phyloP scores from a whole-genome alignment of 2,797 vertebrate species.

The Ceyx erithaca region DNA sequence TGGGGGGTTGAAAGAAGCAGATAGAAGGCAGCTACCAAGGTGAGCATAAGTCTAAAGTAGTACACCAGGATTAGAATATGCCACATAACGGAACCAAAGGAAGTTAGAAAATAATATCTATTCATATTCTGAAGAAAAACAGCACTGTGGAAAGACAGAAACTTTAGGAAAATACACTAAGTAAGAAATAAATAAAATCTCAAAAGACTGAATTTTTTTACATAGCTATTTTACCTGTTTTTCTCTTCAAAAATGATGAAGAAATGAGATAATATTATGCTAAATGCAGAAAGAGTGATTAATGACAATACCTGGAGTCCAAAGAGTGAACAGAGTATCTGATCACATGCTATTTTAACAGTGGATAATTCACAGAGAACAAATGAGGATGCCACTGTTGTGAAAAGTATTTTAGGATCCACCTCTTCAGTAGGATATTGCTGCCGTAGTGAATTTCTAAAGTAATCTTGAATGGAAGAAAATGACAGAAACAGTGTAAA shows the following conservation, averaged over 20 bases:
- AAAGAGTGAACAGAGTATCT: slow-evolving; percentile 20
- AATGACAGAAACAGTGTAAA: neutral
- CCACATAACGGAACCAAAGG: slow-evolving; percentile 11
- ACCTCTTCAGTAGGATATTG: neutral
- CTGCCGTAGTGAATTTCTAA: neutral
- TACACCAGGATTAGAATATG: slow-evolving; percentile 32
- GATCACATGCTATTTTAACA: neutral
- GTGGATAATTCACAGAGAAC: slow-evolving; percentile 29
- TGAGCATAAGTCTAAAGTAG: neutral
- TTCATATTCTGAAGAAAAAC: slow-evolving; percentile 35
- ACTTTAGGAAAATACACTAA: neutral
- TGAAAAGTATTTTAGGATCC: slow-evolving; percentile 4
- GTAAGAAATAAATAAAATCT: neutral
- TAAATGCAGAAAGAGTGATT: slow-evolving; percentile 28
- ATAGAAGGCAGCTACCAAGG: neutral
- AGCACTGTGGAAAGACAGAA: neutral
- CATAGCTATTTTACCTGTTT: slow-evolving; percentile 2
- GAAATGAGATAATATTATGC: neutral
- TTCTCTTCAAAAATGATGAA: slow-evolving; percentile 19
- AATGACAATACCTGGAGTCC: slow-evolving; percentile 19
- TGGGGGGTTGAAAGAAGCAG: slow-evolving; percentile 20
- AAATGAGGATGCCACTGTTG: neutral
- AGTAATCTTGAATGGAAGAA: neutral
- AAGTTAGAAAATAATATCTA: slow-evolving; percentile 44
- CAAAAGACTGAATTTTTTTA: neutral